Conservation (phyloP, 2,888 invertebrate species). For the Nemoura dubitans region DNA sequence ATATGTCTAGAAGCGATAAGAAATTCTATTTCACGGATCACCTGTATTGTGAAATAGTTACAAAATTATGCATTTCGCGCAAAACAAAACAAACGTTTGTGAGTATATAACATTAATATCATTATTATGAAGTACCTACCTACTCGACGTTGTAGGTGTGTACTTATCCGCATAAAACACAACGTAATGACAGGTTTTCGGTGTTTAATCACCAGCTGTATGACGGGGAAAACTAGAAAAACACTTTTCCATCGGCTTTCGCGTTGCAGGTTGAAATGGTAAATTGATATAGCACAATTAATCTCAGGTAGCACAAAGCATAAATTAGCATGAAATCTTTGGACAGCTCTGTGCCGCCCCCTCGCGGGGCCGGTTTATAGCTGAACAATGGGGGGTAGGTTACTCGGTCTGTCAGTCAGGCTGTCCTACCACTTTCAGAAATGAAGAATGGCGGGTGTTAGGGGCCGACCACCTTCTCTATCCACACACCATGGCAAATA, state of each 20-base stretch:
- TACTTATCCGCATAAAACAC: neutral
- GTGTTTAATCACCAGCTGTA: neutral
- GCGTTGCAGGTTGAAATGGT: neutral
- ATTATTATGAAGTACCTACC: neutral
- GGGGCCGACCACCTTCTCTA: neutral
- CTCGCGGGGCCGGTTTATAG: neutral
- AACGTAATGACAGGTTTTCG: neutral
- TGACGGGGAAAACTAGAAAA: neutral
- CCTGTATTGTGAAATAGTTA: neutral
- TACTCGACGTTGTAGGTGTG: no score
- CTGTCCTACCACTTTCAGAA: neutral
- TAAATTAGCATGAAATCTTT: slow-evolving; percentile 44
- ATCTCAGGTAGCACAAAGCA: slow-evolving; percentile 38
- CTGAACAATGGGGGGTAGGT: neutral
- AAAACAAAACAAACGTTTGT: neutral
- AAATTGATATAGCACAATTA: slow-evolving; percentile 29
- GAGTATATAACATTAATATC: neutral
- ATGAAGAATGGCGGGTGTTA: neutral
- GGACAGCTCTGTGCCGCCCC: slow-evolving; percentile 32
- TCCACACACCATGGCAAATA: no score
- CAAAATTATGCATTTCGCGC: neutral
- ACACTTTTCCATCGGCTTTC: neutral
- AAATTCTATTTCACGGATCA: neutral
- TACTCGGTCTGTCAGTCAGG: neutral
- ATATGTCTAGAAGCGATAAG: neutral